Conservation (phyloP, 2,888 invertebrate genomes). For the Phengaris alcon region DNA sequence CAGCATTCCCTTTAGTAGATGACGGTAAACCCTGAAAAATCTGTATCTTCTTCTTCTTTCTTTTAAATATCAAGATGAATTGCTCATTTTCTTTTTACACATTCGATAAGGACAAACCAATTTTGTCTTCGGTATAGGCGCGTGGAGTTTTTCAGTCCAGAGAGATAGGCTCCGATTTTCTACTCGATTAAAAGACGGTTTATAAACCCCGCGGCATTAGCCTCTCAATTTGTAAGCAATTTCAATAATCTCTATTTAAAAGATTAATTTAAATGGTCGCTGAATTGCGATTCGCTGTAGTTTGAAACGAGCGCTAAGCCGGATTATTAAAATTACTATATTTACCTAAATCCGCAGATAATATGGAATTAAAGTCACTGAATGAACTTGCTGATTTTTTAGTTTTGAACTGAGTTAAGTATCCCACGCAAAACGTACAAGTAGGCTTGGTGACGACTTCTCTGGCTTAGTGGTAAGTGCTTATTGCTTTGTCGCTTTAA, state of each 20-base stretch:
- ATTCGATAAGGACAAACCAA: too few species aligned
- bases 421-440: too few species aligned
- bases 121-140: too few species aligned
- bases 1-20: too few species aligned
- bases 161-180: not conserved
- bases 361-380: not conserved
- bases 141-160: too few species aligned
- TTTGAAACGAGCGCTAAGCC: not conserved
- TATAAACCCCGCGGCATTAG: not conserved
- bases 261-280: constrained; percentile 1
- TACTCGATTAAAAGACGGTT: not conserved
- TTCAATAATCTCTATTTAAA: not conserved
- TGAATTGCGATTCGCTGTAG: not conserved
- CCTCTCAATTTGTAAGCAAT: not conserved
- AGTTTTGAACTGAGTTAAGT: not conserved
- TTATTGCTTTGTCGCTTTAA: too few species aligned
- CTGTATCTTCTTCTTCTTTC: too few species aligned
- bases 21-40: too few species aligned
- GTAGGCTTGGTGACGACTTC: not conserved
- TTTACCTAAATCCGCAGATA: not conserved
- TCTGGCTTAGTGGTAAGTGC: not conserved
- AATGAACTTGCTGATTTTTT: not conserved
- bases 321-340: constrained; percentile 3
- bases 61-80: too few species aligned
- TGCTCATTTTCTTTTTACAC: too few species aligned